These are phyloP conservation scores for Abrostola tripartita DNA, from an alignment of 2,888 invertebrate genomes.

Conservation along the genomic window DNA sequence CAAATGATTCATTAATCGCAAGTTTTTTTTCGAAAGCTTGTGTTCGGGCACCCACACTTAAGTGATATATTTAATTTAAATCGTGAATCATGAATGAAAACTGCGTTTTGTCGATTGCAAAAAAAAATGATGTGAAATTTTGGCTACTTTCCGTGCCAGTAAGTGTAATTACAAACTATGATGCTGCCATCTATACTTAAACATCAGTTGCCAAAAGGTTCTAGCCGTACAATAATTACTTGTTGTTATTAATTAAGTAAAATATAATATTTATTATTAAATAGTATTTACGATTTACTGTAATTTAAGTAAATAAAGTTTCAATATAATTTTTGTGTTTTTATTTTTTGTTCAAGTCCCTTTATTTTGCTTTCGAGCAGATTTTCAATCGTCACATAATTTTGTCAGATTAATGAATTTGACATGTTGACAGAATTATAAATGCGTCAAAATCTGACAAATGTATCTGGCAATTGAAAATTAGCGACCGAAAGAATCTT, in stretches of 20 bases:
- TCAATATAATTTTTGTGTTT: constrained; percentile 43
- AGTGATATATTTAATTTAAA: too few relatives aligned
- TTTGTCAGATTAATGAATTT: too few relatives aligned
- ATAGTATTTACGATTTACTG: constrained; percentile 58
- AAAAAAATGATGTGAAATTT: too few relatives aligned
- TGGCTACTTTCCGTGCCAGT: constrained; percentile 1
- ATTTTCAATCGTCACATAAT: too few relatives aligned
- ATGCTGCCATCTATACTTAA: constrained; percentile 37
- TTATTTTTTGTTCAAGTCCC: constrained; percentile 17
- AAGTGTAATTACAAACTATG: constrained; percentile 13
- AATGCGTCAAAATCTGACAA: too few relatives aligned
- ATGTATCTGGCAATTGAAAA: too few relatives aligned
- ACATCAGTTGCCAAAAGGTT: constrained; percentile 40
- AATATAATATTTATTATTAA: constrained; percentile 63
- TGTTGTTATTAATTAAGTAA: constrained; percentile 48
- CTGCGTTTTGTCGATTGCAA: too few relatives aligned
- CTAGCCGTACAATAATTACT: constrained; percentile 25
- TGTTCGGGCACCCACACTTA: too few relatives aligned
- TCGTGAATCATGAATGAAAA: too few relatives aligned
- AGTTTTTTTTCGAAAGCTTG: constrained; percentile 1
- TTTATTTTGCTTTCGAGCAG: background rate
- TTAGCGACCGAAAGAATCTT: too few relatives aligned
- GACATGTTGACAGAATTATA: too few relatives aligned
- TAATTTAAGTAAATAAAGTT: constrained; percentile 61
- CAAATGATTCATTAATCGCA: background rate